Conservation (phyloP, 2,113 vertebrate genomes). For the Thunnus thynnus region DNA sequence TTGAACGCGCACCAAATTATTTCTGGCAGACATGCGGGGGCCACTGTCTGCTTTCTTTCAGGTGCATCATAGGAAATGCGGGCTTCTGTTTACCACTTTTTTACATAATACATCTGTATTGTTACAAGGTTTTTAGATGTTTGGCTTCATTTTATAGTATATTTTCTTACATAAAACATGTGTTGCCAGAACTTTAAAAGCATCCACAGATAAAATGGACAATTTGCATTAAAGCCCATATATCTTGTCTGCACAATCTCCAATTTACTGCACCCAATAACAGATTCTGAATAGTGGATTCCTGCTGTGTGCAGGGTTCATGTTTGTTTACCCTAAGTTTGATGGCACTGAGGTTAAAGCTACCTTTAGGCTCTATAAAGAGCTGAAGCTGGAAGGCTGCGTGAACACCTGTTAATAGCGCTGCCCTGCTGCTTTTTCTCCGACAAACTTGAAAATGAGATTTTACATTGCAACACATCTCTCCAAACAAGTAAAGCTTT, state of each 20-base stretch:
- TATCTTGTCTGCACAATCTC: not conserved
- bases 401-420: slow-evolving; percentile 68
- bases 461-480: slow-evolving; percentile 4
- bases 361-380: slow-evolving; percentile 59
- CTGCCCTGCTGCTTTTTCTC: slow-evolving; percentile 29
- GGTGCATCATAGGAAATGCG: not conserved
- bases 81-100: not conserved
- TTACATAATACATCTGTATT: slow-evolving; percentile 28
- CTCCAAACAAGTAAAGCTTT: slow-evolving; percentile 37
- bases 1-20: not conserved
- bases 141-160: not conserved
- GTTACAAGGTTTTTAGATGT: slow-evolving; percentile 4
- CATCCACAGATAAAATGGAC: slow-evolving; percentile 18
- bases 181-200: slow-evolving; percentile 29
- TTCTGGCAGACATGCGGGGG: slow-evolving; percentile 37
- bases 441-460: slow-evolving; percentile 38
- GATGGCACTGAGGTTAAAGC: slow-evolving; percentile 61
- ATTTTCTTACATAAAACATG: not conserved
- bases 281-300: slow-evolving; percentile 28
- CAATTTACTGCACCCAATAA: not conserved
- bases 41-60: not conserved
- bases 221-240: slow-evolving; percentile 35
- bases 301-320: slow-evolving; percentile 50
- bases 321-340: slow-evolving; percentile 69
- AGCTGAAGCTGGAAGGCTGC: slow-evolving; percentile 43